Evolutionary conservation across 2,888 invertebrate species (phyloP), one percentile per base, ranked within the genome.

Genomic region (Lissonota sp.): DNA sequence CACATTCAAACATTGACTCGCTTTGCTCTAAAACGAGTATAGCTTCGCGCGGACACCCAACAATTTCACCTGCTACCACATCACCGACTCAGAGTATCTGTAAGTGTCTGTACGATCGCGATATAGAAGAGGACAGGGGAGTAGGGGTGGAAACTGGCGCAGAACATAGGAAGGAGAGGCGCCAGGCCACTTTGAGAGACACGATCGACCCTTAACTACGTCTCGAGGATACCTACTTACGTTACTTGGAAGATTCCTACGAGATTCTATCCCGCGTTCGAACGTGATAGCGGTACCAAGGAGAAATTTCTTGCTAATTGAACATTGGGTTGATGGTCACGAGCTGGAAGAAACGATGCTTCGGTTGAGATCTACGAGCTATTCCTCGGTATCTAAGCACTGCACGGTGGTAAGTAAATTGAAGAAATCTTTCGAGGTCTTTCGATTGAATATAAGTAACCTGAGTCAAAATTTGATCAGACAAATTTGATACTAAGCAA

Each of bases 121-220:
- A 46, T 14, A 64, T 60, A 51, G 55, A 62, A 49, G 16, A 39
- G 62, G 67, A 63, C 39, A 57, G 49, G 49, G 53, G 63, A 46
- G 72, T 14, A 42, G 79, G 80, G 75, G 67, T 74, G 60, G 64
- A 74, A 51, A 77, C 73, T 73, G 79, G 83, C 84, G 80, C 85
- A 83, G 82, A 81, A 80, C 75, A 87, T 58, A 16, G 14, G 82
- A 80, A 86, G 63, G 75, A 84, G 80, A 88, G 90, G 90, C 90
- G 91, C 91, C 90, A 86, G 86, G 88, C 90, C 90, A 90, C 91
- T 90, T 90, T 88, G 85, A 84, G 82, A 85, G 82, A 87, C 86
- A 84, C 88, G 87, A 90, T 90, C 89, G 88, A 87, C 89, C 88
- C 88, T 87, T 89, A 88, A 90, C 88, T 87, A 90, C 87, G 88